Evolutionary conservation across 1,140 invertebrate genomes (phyloP).

Genomic region (Papilio helenus): DNA sequence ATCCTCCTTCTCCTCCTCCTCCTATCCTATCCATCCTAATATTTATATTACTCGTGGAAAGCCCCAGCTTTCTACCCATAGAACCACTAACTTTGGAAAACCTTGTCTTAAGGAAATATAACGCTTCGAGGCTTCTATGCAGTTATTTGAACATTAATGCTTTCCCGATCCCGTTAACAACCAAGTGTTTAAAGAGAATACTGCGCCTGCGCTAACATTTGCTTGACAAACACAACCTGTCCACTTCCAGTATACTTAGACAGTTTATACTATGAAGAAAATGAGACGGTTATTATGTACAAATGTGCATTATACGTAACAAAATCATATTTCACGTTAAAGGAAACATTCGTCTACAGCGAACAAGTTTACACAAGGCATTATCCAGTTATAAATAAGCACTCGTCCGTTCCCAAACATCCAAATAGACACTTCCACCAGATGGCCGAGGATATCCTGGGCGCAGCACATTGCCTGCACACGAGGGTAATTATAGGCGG

Average conservation of each 20-base stretch:
- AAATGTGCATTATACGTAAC: neutral
- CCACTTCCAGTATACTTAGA: no score
- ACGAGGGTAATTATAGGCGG: slow-evolving; percentile 36
- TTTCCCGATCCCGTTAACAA: slow-evolving; percentile 8
- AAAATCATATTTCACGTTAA: slow-evolving; percentile 29
- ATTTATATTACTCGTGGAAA: no score
- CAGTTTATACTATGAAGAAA: no score
- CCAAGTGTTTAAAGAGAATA: slow-evolving; percentile 13
- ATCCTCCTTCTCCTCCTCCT: no score
- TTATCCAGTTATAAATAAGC: slow-evolving; percentile 63
- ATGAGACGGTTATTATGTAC: neutral
- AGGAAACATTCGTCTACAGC: slow-evolving; percentile 32
- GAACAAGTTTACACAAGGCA: slow-evolving; percentile 45
- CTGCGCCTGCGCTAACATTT: neutral
- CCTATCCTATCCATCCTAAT: no score
- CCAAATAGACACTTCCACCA: slow-evolving; percentile 43
- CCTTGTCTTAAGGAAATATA: no score
- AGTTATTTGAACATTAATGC: neutral
- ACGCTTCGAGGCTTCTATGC: neutral
- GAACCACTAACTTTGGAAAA: no score
- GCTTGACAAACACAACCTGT: no score
- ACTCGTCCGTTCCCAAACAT: slow-evolving; percentile 48
- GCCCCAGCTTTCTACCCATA: no score
- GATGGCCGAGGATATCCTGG: slow-evolving; percentile 40
- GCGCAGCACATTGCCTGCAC: slow-evolving; percentile 38